Conservation (phyloP, 2,113 vertebrate species). For the Pseudorhombus dupliciocellatus region DNA sequence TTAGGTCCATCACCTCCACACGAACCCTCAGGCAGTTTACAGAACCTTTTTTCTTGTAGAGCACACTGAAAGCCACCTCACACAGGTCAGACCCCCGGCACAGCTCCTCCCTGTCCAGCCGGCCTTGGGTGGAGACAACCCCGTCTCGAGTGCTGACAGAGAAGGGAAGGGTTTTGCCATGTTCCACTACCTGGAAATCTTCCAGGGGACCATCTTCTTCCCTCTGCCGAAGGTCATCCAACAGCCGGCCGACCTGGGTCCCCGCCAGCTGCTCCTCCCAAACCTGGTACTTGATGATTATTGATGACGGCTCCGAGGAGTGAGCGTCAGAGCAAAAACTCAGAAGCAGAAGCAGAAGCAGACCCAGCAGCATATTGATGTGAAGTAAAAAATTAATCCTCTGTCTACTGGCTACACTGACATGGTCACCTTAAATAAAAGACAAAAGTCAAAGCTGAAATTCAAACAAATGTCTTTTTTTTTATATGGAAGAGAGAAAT, state of each 20-base stretch:
- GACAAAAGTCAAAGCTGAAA: background rate
- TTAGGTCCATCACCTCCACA: conserved; percentile 90
- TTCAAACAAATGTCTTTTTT: background rate
- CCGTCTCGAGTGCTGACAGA: conserved; percentile 81
- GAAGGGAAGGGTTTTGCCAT: conserved; percentile 82
- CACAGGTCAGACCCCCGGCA: conserved; percentile 86
- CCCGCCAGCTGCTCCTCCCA: conserved; percentile 87
- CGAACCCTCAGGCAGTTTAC: conserved; percentile 83
- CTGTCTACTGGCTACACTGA: conserved; percentile 30
- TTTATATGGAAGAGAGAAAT: background rate
- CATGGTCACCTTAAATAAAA: conserved; percentile 5
- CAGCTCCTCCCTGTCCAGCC: conserved; percentile 89
- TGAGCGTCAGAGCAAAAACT: conserved; percentile 41
- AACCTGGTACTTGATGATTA: conserved; percentile 83
- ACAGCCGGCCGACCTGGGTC: conserved; percentile 86
- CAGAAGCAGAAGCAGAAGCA: conserved; percentile 67
- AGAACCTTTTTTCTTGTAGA: conserved; percentile 78
- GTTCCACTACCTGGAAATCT: conserved; percentile 88
- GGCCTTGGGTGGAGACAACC: conserved; percentile 81
- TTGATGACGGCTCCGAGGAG: conserved; percentile 50
- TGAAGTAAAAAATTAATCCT: conserved; percentile 10
- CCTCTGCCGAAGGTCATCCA: conserved; percentile 80
- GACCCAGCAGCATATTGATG: conserved; percentile 71
- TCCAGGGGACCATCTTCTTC: conserved; percentile 68
- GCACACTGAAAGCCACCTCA: conserved; percentile 87